These are phyloP conservation scores for Zoanthus sansibaricus DNA, from an alignment of 92 coral and sea anemone species.

Conservation along the genomic window DNA sequence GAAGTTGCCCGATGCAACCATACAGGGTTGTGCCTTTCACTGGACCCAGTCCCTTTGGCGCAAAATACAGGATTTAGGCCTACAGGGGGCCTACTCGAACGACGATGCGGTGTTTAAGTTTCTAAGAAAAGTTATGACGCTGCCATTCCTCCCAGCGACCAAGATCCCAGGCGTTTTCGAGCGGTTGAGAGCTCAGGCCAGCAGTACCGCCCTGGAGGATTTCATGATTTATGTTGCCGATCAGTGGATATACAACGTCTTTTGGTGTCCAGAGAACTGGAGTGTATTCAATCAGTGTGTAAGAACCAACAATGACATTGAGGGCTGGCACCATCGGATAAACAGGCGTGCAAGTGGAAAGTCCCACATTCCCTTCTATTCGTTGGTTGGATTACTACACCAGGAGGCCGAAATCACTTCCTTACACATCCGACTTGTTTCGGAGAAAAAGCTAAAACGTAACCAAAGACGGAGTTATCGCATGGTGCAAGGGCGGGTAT, in stretches of 20 bases:
- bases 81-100: conserved; percentile 49
- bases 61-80: conserved; percentile 58
- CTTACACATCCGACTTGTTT: conserved; percentile 51
- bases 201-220: conserved; percentile 28
- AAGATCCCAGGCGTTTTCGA: conserved; percentile 47
- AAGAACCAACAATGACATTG: conserved; percentile 63
- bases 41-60: conserved; percentile 32
- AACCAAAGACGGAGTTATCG: conserved; percentile 41
- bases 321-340: conserved; percentile 59
- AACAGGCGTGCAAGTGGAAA: conserved; percentile 55
- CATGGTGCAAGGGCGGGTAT: neutral
- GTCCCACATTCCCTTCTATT: conserved; percentile 59
- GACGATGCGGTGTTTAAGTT: conserved; percentile 48
- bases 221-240: conserved; percentile 41
- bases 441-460: conserved; percentile 45
- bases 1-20: neutral
- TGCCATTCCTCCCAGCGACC: conserved; percentile 65
- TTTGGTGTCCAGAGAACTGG: conserved; percentile 48
- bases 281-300: conserved; percentile 58
- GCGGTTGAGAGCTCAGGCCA: conserved; percentile 22
- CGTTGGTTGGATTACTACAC: conserved; percentile 43
- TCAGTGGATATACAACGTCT: conserved; percentile 40
- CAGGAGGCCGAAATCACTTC: conserved; percentile 47
- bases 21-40: conserved; percentile 19
- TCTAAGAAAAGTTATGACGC: conserved; percentile 60